Evolutionary conservation across 2,113 vertebrate genomes (phyloP).

Genomic region (Illadopsis cleaveri): DNA sequence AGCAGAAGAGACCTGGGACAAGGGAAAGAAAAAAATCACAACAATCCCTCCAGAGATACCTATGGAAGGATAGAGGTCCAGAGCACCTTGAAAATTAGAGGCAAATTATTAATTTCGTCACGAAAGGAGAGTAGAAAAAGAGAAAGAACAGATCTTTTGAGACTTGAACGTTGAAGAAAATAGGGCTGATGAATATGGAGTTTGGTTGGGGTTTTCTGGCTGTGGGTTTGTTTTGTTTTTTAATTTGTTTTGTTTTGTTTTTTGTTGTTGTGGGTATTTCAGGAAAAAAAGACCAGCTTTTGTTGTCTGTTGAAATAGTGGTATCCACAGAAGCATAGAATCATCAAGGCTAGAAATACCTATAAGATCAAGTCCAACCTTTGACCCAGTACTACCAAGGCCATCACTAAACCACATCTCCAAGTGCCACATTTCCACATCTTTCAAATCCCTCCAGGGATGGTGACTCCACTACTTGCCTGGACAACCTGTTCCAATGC

Average conservation of each 20-base stretch:
- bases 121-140: neutral
- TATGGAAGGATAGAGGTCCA: neutral
- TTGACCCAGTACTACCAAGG: neutral
- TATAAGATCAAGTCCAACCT: neutral
- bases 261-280: neutral
- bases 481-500: neutral
- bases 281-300: neutral
- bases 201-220: neutral
- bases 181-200: accelerated
- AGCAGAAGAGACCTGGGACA: neutral
- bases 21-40: neutral
- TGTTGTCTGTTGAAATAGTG: neutral
- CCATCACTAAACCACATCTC: neutral
- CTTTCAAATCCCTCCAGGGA: neutral
- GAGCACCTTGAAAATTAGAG: neutral
- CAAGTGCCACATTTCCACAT: neutral
- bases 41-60: neutral
- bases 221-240: neutral
- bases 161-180: neutral
- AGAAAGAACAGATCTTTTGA: neutral
- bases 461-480: neutral
- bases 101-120: neutral
- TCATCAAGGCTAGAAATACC: neutral
- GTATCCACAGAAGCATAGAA: neutral
- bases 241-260: too few species aligned